Conservation (phyloP, 2,888 invertebrate species). For the Napeogenes inachia region DNA sequence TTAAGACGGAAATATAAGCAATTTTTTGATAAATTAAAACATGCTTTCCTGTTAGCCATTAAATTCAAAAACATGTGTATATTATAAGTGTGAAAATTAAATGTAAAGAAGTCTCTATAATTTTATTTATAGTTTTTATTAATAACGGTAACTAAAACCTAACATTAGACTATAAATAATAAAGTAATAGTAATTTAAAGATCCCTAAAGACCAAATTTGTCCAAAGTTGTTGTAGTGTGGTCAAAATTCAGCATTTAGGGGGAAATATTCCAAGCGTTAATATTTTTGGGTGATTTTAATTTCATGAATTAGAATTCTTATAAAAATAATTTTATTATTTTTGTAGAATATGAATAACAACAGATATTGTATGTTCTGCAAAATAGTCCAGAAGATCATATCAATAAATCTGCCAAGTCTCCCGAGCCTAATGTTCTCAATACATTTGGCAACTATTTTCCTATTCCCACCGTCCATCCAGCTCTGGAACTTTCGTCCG, state of each 20-base stretch:
- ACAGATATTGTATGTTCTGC: neutral
- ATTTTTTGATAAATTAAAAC: neutral
- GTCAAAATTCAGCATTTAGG: neutral
- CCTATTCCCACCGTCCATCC: constrained; percentile 27
- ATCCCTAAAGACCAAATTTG: neutral
- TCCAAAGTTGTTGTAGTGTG: neutral
- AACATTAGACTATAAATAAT: no score
- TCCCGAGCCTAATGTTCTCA: constrained; percentile 17
- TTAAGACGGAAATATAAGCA: constrained; percentile 4
- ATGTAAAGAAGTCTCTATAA: no score
- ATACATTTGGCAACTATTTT: constrained; percentile 27
- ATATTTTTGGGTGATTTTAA: neutral
- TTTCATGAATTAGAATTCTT: no score
- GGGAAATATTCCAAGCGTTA: neutral
- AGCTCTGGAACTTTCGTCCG: constrained; percentile 25
- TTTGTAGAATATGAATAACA: no score
- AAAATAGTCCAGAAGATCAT: constrained; percentile 7
- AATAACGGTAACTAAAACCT: no score
- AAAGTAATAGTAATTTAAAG: neutral
- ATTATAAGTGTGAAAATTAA: no score
- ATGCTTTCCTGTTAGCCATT: no score
- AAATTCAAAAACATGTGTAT: no score
- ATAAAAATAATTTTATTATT: no score
- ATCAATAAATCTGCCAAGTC: constrained; percentile 18
- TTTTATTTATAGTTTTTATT: no score